These are phyloP conservation scores for Theristicus caerulescens DNA, from an alignment of 2,113 vertebrate genomes.

Conservation along the genomic window DNA sequence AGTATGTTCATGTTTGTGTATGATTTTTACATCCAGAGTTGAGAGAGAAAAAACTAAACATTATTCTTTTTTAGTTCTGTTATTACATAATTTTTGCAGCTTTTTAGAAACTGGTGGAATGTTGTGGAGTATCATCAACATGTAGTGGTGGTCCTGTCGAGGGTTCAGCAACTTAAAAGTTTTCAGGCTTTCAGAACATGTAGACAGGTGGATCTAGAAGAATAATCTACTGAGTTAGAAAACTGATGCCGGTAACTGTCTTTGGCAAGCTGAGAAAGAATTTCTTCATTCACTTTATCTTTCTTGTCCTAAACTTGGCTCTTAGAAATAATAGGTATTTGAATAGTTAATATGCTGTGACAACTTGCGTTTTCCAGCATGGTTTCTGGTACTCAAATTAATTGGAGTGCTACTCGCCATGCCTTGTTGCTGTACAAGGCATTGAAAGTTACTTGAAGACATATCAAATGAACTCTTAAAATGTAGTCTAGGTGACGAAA, in stretches of 20 bases:
- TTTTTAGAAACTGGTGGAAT: background rate
- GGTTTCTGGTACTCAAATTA: background rate
- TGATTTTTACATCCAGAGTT: background rate
- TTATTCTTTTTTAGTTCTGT: background rate
- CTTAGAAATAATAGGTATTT: background rate
- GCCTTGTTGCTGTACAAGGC: background rate
- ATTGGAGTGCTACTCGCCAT: accelerated
- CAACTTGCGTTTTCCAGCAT: background rate
- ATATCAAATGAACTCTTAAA: background rate
- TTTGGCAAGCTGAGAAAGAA: background rate
- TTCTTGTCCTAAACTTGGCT: background rate
- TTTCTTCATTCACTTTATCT: background rate
- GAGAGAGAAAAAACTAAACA: background rate
- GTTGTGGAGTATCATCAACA: background rate
- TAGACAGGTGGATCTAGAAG: background rate
- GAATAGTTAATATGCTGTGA: background rate
- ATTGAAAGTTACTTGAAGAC: background rate
- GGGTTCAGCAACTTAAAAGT: background rate
- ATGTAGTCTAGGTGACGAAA: background rate
- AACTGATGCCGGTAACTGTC: background rate
- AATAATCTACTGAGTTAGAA: background rate
- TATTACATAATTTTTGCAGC: background rate
- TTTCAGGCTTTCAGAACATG: background rate
- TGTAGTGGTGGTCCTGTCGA: background rate
- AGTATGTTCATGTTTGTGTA: background rate